Conservation (phyloP, 2,797 vertebrate genomes). For the Lates japonicus region DNA sequence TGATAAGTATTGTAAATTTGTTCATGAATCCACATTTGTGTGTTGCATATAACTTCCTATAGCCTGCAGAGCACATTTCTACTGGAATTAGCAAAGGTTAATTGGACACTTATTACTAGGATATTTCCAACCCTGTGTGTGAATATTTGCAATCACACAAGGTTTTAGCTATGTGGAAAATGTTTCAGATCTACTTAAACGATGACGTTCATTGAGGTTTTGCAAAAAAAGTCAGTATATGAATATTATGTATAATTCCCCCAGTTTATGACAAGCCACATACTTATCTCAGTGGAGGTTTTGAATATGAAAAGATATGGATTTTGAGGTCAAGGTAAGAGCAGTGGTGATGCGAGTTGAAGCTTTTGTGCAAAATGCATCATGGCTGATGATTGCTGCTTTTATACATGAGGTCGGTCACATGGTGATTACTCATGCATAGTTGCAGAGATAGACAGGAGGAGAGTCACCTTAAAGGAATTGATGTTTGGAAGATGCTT, state of each 20-base stretch:
- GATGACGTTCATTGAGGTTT: background rate
- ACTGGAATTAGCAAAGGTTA: slow-evolving; percentile 16
- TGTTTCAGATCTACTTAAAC: background rate
- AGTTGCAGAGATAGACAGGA: slow-evolving; percentile 28
- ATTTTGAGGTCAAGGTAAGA: slow-evolving; percentile 10
- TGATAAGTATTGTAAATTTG: background rate
- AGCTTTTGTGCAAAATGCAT: slow-evolving; percentile 33
- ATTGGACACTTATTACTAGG: background rate
- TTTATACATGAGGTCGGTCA: slow-evolving; percentile 36
- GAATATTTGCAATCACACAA: background rate
- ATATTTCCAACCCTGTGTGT: too few species aligned
- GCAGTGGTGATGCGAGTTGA: slow-evolving; percentile 7
- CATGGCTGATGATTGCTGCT: slow-evolving; percentile 34
- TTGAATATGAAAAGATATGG: background rate
- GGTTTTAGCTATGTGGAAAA: background rate
- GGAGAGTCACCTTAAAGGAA: slow-evolving; percentile 41
- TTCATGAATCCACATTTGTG: background rate
- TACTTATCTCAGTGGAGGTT: background rate
- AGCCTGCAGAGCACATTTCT: background rate
- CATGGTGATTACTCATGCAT: slow-evolving; percentile 44
- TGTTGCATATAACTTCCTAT: background rate
- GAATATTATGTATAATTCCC: background rate
- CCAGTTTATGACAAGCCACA: background rate
- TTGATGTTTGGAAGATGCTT: slow-evolving; percentile 40
- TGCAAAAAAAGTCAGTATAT: background rate